phyloP scores from a whole-genome alignment of 2,113 vertebrate species.

The Elgaria multicarinata region DNA sequence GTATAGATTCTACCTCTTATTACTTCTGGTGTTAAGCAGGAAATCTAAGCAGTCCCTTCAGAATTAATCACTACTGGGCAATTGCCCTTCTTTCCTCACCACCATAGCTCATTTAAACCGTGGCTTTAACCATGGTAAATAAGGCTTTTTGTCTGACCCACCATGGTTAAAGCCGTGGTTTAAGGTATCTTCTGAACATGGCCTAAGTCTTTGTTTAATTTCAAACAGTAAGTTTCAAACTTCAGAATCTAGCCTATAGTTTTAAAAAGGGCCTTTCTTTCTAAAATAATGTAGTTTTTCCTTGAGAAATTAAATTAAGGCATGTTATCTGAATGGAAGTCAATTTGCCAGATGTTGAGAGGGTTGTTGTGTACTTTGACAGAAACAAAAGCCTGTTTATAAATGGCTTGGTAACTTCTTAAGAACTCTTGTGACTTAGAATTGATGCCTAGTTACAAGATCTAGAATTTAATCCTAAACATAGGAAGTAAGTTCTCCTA shows the following conservation, averaged over 20 bases:
- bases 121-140: too few relatives aligned
- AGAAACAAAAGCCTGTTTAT: not conserved
- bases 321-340: not conserved
- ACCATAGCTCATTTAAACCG: too few relatives aligned
- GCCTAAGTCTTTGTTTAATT: not conserved
- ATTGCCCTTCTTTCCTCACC: not conserved
- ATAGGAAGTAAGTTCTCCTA: not conserved
- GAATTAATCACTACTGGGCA: not conserved
- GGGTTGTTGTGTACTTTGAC: not conserved
- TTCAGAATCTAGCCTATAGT: not conserved
- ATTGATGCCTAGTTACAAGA: too few relatives aligned
- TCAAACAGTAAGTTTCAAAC: not conserved
- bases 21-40: not conserved
- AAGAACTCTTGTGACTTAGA: not conserved
- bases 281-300: not conserved
- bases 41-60: not conserved
- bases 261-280: not conserved
- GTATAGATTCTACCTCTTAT: not conserved
- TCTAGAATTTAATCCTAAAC: too few relatives aligned
- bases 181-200: too few relatives aligned
- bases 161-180: too few relatives aligned
- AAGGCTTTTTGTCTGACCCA: too few relatives aligned
- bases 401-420: not conserved
- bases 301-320: not conserved
- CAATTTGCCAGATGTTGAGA: not conserved